phyloP scores from a whole-genome alignment of 2,113 vertebrate species.

The Gnathonemus longibarbis region DNA sequence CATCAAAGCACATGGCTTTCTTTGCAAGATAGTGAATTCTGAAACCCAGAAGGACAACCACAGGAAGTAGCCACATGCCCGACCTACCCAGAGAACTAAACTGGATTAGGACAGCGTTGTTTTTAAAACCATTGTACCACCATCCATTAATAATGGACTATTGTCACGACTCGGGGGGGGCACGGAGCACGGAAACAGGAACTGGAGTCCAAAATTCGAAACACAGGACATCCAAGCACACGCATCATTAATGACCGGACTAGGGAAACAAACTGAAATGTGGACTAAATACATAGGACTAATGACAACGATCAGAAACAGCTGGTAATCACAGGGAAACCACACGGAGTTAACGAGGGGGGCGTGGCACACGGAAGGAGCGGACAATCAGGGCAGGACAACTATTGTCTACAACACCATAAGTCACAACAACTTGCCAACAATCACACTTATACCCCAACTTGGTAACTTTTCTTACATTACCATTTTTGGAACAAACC shows the following conservation, averaged over 20 bases:
- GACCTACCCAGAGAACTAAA: not conserved
- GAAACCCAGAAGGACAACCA: not conserved
- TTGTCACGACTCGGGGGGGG: not conserved
- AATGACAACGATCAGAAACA: no score
- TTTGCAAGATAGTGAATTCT: not conserved
- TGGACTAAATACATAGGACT: no score
- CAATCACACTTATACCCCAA: not conserved
- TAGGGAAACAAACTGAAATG: no score
- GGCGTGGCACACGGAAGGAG: no score
- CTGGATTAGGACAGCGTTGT: not conserved
- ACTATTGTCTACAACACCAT: not conserved
- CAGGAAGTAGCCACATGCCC: not conserved
- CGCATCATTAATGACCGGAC: no score
- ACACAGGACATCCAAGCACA: no score
- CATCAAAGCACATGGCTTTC: not conserved
- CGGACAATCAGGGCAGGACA: no score
- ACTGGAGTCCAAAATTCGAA: no score
- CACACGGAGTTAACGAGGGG: no score
- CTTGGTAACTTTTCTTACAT: not conserved
- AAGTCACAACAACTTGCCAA: not conserved
- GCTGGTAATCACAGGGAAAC: no score
- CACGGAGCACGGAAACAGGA: no score
- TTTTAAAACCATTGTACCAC: not conserved
- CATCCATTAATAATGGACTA: not conserved
- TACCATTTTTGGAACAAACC: not conserved